Base-by-base conservation (phyloP, 2,888 invertebrate genomes). In the Cloeon dipterum region DNA sequence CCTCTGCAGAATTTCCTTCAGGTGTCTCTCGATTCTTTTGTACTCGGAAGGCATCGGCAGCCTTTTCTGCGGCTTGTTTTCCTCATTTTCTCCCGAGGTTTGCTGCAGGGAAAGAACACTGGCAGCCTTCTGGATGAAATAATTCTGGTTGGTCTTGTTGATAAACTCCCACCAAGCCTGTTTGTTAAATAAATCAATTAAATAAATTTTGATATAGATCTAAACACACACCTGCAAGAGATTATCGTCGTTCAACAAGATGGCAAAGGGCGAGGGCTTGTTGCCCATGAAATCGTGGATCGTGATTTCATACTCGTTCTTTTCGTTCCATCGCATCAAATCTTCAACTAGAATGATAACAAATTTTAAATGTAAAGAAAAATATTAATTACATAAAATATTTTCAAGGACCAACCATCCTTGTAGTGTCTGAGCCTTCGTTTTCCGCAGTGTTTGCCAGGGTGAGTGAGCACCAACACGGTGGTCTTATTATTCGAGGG, bases 91-190 rank as follows among this genome's bases (percentile, higher is more conserved):
- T n/a, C n/a, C 25, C n/a, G 8, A 25, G 8, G 23, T 7, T 23
- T 23, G 8, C 8, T 23, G 23, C 11, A n/a, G n/a, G n/a, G n/a
- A n/a, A n/a, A n/a, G n/a, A n/a, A n/a, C n/a, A n/a, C n/a, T n/a
- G n/a, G n/a, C n/a, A n/a, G n/a, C n/a, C n/a, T n/a, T n/a, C n/a
- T n/a, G n/a, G n/a, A n/a, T n/a, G n/a, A n/a, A n/a, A n/a, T n/a
- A n/a, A n/a, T n/a, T n/a, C n/a, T n/a, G n/a, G n/a, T n/a, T n/a
- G n/a, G n/a, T n/a, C n/a, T n/a, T n/a, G n/a, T n/a, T n/a, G n/a
- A n/a, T 14, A n/a, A 29, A 29, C n/a, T 29, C 29, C 29, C 29
- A 29, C 29, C 29, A 29, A 11, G 29, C 29, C 29, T 29, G n/a
- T n/a, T n/a, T n/a, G n/a, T n/a, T n/a, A n/a, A 7, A 29, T 14